These are phyloP conservation scores for Thecophora atra DNA, from an alignment of 2,888 invertebrate genomes.

Conservation along the genomic window DNA sequence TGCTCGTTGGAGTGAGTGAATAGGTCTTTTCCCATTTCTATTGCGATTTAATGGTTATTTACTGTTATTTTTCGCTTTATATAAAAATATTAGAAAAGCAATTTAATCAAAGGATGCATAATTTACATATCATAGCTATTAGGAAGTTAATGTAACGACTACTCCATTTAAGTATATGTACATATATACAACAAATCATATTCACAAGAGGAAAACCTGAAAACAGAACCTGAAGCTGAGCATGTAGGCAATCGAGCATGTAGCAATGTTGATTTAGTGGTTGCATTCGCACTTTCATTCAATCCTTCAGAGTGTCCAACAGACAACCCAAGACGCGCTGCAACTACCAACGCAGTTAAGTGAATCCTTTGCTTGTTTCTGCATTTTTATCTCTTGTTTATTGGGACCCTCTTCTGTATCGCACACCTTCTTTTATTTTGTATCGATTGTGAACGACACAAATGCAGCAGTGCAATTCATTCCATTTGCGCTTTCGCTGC, in stretches of 20 bases:
- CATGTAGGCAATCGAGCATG: neutral
- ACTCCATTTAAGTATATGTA: neutral
- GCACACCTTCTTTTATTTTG: neutral
- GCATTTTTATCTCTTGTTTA: constrained; percentile 3
- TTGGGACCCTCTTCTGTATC: neutral
- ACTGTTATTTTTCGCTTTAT: too few relatives aligned
- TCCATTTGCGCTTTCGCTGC: constrained; percentile 22
- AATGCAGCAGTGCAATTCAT: constrained; percentile 1
- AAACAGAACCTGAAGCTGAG: neutral
- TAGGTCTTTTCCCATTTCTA: too few relatives aligned
- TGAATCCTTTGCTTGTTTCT: neutral
- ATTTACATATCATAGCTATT: too few relatives aligned
- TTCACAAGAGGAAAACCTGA: constrained; percentile 11
- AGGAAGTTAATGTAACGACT: neutral
- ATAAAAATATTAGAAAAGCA: too few relatives aligned
- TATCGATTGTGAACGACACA: neutral
- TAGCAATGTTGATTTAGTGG: constrained; percentile 35
- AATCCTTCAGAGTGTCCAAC: constrained; percentile 32
- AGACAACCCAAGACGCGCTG: neutral
- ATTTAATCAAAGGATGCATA: too few relatives aligned
- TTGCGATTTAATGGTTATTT: too few relatives aligned
- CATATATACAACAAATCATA: constrained; percentile 17
- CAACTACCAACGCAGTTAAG: neutral
- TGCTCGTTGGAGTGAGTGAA: too few relatives aligned
- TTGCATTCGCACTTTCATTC: constrained; percentile 45